Evolutionary conservation across 2,797 vertebrate genomes (phyloP).

Genomic region (Peromyscus melanophrys): DNA sequence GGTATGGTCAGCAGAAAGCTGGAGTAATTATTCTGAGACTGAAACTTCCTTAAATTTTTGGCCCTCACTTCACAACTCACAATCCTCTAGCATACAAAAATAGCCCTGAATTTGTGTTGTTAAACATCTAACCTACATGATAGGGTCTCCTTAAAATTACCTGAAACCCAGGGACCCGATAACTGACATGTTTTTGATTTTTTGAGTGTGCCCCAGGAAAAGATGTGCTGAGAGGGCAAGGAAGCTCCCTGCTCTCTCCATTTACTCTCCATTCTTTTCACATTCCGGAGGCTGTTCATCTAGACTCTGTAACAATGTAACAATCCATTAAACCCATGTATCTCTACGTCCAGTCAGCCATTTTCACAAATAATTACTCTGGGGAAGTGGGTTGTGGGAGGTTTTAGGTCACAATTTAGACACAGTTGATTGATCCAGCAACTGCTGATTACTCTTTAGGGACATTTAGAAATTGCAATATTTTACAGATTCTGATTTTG

Average conservation of each 20-base stretch:
- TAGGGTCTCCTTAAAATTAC: background rate
- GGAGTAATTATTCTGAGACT: background rate
- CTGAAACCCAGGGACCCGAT: background rate
- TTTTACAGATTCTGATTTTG: background rate
- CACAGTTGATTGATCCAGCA: background rate
- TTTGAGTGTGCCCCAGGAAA: too few relatives aligned
- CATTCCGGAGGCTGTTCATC: background rate
- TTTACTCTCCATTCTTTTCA: background rate
- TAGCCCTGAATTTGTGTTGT: background rate
- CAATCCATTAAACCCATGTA: background rate
- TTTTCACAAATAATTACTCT: background rate
- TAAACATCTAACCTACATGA: too few relatives aligned
- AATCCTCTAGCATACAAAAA: background rate
- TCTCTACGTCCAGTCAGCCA: background rate
- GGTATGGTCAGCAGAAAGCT: too few relatives aligned
- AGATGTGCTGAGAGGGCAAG: accelerated
- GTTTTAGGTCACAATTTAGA: background rate
- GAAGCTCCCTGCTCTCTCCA: background rate
- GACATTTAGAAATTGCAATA: background rate
- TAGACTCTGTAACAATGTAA: background rate
- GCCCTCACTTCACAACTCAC: accelerated
- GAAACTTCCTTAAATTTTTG: background rate
- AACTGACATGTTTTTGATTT: background rate
- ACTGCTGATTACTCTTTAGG: background rate
- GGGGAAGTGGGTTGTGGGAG: background rate